These are phyloP conservation scores for Piaya cayana DNA, from an alignment of 2,113 vertebrate species.

Conservation along the genomic window DNA sequence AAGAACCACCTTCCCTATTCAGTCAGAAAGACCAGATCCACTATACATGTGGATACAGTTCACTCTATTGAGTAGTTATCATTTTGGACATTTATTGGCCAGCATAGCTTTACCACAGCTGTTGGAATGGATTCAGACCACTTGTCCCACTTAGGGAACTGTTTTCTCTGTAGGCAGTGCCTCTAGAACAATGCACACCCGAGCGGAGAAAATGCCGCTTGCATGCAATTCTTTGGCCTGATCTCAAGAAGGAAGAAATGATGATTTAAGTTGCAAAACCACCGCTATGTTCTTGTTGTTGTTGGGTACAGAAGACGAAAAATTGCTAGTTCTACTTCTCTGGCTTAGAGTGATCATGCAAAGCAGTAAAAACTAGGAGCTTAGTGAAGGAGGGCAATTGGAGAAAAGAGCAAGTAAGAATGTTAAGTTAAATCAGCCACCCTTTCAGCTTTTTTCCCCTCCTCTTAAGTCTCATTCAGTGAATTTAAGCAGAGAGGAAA, in stretches of 20 bases:
- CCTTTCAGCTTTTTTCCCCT: neutral
- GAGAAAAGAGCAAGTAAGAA: neutral
- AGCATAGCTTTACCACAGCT: neutral
- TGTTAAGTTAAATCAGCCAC: neutral
- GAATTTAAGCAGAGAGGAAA: neutral
- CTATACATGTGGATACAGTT: neutral
- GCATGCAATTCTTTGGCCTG: neutral
- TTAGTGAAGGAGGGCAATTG: neutral
- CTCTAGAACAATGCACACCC: fast-evolving
- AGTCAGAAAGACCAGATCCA: neutral
- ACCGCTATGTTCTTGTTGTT: neutral
- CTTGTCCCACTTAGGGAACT: fast-evolving
- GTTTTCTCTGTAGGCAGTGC: neutral
- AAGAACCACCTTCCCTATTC: neutral
- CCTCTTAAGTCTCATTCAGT: neutral
- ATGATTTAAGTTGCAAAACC: neutral
- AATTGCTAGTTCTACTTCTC: neutral
- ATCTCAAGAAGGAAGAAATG: neutral
- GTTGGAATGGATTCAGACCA: neutral
- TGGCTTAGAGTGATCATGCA: neutral
- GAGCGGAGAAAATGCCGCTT: neutral
- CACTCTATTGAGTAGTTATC: neutral
- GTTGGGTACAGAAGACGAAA: neutral
- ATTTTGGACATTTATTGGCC: neutral
- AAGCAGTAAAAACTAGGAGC: neutral